Evolutionary conservation across 1,140 invertebrate genomes (phyloP).

Genomic region (Eufriesea mexicana): DNA sequence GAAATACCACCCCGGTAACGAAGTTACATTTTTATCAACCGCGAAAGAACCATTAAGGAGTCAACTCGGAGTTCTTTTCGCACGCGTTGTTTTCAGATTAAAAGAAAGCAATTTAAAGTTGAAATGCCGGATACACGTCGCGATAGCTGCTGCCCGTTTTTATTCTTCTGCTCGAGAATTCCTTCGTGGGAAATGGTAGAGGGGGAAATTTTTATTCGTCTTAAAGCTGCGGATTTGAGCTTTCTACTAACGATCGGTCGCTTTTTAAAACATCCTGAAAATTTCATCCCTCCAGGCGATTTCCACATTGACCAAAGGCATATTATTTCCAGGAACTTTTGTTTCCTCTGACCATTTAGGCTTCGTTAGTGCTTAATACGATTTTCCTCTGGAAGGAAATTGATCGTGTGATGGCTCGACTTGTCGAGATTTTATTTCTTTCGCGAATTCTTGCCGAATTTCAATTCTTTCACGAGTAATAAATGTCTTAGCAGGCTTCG

Average conservation of each 20-base stretch:
- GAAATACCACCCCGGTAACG: not conserved
- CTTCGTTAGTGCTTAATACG: not conserved
- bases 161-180: not conserved
- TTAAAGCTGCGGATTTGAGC: not conserved
- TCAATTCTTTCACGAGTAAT: too few relatives aligned
- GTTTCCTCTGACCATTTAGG: not conserved
- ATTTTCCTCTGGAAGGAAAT: not conserved
- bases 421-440: too few relatives aligned
- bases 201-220: not conserved
- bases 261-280: conserved; percentile 4
- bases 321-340: not conserved
- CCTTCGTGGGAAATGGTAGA: not conserved
- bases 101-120: conserved; percentile 25
- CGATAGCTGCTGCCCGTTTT: not conserved
- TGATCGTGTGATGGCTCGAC: too few relatives aligned
- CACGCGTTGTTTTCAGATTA: not conserved
- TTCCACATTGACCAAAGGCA: not conserved
- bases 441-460: too few relatives aligned
- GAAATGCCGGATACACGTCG: not conserved
- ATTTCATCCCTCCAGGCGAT: not conserved
- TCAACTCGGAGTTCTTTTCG: not conserved
- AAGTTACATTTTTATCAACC: not conserved
- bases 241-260: not conserved
- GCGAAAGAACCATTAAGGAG: not conserved
- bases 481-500: too few relatives aligned